A percentile compares a stretch with the other conserved stretches of the same genome.
Evolutionary conservation across 1,140 invertebrate species (phyloP).

Genomic region (Coelopa frigida): DNA sequence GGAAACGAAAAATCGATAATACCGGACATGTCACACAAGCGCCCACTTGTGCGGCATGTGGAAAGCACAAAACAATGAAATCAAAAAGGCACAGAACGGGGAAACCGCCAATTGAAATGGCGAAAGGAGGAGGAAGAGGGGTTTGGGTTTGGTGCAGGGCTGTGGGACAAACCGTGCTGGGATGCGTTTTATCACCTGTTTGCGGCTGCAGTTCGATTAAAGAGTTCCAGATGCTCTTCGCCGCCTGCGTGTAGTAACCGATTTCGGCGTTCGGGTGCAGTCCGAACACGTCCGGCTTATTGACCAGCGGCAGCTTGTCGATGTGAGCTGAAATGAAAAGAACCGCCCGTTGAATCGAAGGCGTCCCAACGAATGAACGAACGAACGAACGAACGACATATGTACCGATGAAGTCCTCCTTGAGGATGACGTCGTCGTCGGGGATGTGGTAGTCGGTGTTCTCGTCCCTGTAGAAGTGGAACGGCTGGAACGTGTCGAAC

Average conservation of each 20-base stretch:
- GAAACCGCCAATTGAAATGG: too few relatives aligned
- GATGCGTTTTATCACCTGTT: too few relatives aligned
- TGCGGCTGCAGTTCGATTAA: constrained; percentile 82
- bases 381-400: background rate
- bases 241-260: constrained; percentile 78
- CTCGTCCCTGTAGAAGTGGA: constrained; percentile 76
- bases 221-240: constrained; percentile 74
- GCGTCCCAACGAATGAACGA: background rate
- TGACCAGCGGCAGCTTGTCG: constrained; percentile 63
- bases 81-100: too few relatives aligned
- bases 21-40: too few relatives aligned
- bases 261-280: constrained; percentile 90
- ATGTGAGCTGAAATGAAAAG: constrained; percentile 46
- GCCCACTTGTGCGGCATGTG: too few relatives aligned
- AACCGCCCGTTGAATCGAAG: background rate
- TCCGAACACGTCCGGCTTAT: constrained; percentile 81
- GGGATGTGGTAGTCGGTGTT: constrained; percentile 74
- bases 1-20: too few relatives aligned
- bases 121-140: too few relatives aligned
- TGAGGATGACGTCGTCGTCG: constrained; percentile 50
- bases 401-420: constrained; percentile 62
- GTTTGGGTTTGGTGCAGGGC: too few relatives aligned
- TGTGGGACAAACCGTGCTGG: too few relatives aligned
- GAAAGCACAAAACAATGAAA: too few relatives aligned
- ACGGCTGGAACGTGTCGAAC: constrained; percentile 81